Base-by-base conservation (phyloP, 1,140 invertebrate genomes). In the Ruditapes philippinarum region DNA sequence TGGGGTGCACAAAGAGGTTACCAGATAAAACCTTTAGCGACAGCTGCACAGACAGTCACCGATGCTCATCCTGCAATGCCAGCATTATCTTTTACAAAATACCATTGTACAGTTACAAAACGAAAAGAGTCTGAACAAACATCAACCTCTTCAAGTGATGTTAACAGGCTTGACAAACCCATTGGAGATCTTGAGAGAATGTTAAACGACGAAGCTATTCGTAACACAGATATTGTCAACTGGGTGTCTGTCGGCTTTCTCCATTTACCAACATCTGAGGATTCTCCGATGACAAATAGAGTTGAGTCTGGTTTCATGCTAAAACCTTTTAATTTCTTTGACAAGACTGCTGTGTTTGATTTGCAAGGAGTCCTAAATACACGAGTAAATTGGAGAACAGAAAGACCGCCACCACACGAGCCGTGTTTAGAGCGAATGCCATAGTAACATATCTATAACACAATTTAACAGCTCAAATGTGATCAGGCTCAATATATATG, bases 271-370 rank as follows among this genome's bases (percentile, higher is more conserved):
- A 81, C 76, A 12, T 51, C 83, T 17, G 89, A 90, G 45, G 89
- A 90, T 51, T 36, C 76, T 14, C 89, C 89, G 4, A 90, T 90
- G 89, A 90, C 89, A 25, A 76, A 57, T 22, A 57, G 68, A 17
- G 76, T 81, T 0, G 78, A 80, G 40, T 42, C 83, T 25, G 84
- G 89, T 31, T 90, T 90, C 45, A 49, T 79, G 54, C 42, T 90
- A 7, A 87, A 88, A 60, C 89, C 89, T 19, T 90, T 86, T 33
- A 90, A 90, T 40, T 90, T 85, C 49, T 90, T 90, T 28, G 89
- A 90, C 57, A 87, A 40, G 36, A 87, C 89, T 19, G n/a, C 65
- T 11, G 65, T 81, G 0, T 90, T 87, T 51, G 89, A 90, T 42
- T 22, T 87, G 54, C 83, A 68, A 19, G 65, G 38, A 2, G 79